These are phyloP conservation scores for Trissoscelio sp. DNA, from an alignment of 2,888 invertebrate species.

Conservation along the genomic window DNA sequence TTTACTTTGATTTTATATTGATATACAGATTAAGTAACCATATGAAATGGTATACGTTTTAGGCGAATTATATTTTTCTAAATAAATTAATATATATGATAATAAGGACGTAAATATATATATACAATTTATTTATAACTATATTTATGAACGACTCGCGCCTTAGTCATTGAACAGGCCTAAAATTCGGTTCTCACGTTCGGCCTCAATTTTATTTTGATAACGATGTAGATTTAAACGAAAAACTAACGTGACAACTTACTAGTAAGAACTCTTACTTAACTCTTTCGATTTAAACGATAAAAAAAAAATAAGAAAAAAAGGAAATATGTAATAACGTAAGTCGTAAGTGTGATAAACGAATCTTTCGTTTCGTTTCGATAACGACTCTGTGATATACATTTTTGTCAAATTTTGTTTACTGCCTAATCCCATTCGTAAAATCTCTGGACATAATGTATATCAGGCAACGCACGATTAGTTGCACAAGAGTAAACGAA, in stretches of 20 bases:
- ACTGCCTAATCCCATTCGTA: constrained; percentile 46
- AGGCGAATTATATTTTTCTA: constrained; percentile 48
- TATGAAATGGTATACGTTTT: constrained; percentile 37
- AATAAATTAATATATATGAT: constrained; percentile 37
- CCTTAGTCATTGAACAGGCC: constrained; percentile 16
- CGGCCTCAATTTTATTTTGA: neutral
- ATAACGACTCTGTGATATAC: constrained; percentile 66
- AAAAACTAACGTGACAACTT: too few relatives aligned
- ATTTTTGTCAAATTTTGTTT: constrained; percentile 52
- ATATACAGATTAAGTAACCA: too few relatives aligned
- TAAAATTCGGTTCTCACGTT: constrained; percentile 17
- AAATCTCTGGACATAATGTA: constrained; percentile 64
- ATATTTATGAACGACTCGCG: constrained; percentile 21
- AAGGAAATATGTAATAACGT: constrained; percentile 45
- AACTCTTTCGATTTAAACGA: constrained; percentile 9
- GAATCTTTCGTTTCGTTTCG: constrained; percentile 65
- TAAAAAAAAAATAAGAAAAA: constrained; percentile 19
- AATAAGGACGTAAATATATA: constrained; percentile 7
- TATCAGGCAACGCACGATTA: constrained; percentile 57
- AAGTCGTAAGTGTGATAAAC: constrained; percentile 63
- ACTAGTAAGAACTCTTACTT: constrained; percentile 25
- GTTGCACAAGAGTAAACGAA: constrained; percentile 70
- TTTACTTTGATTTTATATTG: too few relatives aligned
- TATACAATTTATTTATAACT: constrained; percentile 43
- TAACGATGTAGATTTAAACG: too few relatives aligned